Conservation (phyloP, 2,113 vertebrate genomes). For the Cheirogaleus medius region DNA sequence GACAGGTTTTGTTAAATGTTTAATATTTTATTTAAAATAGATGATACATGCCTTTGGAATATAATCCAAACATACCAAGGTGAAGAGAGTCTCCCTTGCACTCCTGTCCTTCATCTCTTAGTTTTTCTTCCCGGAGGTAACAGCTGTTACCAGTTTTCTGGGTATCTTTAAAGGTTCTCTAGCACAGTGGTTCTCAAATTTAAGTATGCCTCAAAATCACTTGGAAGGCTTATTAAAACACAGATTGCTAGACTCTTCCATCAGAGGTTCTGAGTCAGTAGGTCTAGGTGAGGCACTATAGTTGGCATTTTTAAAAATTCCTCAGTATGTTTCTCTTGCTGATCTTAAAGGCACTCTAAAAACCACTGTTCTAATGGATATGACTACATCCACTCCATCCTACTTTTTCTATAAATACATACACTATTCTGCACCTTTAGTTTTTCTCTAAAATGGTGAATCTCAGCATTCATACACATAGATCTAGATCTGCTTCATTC, state of each 20-base stretch:
- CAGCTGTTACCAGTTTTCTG: not conserved
- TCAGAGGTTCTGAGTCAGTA: not conserved
- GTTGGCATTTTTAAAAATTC: not conserved
- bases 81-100: not conserved
- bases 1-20: not conserved
- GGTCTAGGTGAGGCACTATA: not conserved
- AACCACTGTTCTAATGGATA: not conserved
- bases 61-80: not conserved
- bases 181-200: not conserved
- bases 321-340: not conserved
- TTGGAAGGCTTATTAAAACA: not conserved
- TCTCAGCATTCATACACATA: not conserved
- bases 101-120: not conserved
- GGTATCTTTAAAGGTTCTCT: not conserved
- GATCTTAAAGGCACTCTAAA: not conserved
- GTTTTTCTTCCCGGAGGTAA: not conserved
- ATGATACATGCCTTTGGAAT: not conserved
- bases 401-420: not conserved
- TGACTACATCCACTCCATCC: not conserved
- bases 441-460: not conserved
- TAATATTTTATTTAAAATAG: constrained; percentile 1
- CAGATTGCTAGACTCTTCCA: not conserved
- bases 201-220: not conserved
- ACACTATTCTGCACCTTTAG: not conserved
- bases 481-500: not conserved